These are phyloP conservation scores for Drosophila bocqueti DNA, from an alignment of 1,140 invertebrate species.

Conservation along the genomic window DNA sequence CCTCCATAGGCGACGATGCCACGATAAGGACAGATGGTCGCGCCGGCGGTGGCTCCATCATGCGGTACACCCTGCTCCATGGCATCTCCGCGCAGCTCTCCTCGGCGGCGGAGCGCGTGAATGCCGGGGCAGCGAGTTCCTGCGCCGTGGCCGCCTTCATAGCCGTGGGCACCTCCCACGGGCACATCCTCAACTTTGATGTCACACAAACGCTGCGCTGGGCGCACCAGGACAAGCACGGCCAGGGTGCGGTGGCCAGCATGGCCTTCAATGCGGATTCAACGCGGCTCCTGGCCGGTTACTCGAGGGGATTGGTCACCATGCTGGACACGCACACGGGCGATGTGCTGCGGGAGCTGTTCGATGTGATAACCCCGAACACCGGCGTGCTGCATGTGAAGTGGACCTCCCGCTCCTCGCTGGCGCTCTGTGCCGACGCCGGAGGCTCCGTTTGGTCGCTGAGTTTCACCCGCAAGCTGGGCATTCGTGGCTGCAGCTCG, in stretches of 20 bases:
- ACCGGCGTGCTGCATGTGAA: conserved; percentile 95
- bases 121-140: conserved; percentile 94
- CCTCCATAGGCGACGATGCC: conserved; percentile 79
- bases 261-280: conserved; percentile 95
- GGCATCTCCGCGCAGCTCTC: conserved; percentile 94
- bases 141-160: conserved; percentile 92
- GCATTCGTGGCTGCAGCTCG: conserved; percentile 94
- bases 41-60: conserved; percentile 88
- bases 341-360: conserved; percentile 92
- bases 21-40: conserved; percentile 61
- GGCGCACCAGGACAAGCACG: conserved; percentile 91
- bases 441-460: conserved; percentile 99
- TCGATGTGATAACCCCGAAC: conserved; percentile 94
- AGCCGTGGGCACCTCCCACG: conserved; percentile 96
- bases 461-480: conserved; percentile 95
- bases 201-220: conserved; percentile 93
- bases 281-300: conserved; percentile 92
- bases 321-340: conserved; percentile 93
- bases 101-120: conserved; percentile 93
- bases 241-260: conserved; percentile 93
- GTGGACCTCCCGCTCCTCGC: conserved; percentile 87
- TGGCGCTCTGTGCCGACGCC: conserved; percentile 96
- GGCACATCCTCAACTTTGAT: conserved; percentile 96
- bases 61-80: conserved; percentile 93
- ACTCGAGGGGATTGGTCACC: conserved; percentile 93